Base-by-base conservation (phyloP, 2,797 vertebrate species). In the Gymnoscopelus microlampas region DNA sequence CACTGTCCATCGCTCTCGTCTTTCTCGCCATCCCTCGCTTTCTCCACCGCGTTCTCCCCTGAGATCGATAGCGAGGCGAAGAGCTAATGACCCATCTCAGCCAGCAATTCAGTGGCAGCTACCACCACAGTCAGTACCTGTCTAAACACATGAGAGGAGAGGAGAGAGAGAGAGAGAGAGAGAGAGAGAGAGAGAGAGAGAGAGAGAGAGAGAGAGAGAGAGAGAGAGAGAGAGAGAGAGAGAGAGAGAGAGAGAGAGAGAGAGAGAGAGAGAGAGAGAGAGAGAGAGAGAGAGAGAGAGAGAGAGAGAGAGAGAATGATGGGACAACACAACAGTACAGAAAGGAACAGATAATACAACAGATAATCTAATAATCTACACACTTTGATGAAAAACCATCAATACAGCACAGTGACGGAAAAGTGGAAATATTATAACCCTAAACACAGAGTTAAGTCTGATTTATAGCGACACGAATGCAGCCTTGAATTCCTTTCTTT, bases 1-100 rank as follows among this genome's bases (percentile, higher is more conserved):
- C 39, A 44, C 39, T 4, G 14, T 35, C 10, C 49, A 10, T 53
- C 39, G 23, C 63, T 23, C 26, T 59, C 39, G 29, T 57, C 54
- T 56, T 32, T 29, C 3, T 55, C 53, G 54, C 54, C 11, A 13
- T 58, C 32, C 26, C n/a, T 51, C 56, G 61, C 73, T 53, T 56
- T 62, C 48, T 48, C 29, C 48, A 8, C 15, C 44, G 53, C 47
- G 14, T 7, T 53, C 77, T 85, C 70, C 76, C 75, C 76, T 78
- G 77, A 80, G 89, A 92, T 93, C 91, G 85, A 92, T 93, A 86
- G 83, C 14, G 59, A 88, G 86, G 89, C 81, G 76, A 89, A 88
- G 88, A 90, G 88, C 87, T 91, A 91, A 90, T 89, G 91, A 90
- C 90, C 89, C 90, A 84, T 89, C 88, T 89, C 87, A 82, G 87